Evolutionary conservation across 2,113 vertebrate species (phyloP).

Genomic region (Rhagologus leucostigma): DNA sequence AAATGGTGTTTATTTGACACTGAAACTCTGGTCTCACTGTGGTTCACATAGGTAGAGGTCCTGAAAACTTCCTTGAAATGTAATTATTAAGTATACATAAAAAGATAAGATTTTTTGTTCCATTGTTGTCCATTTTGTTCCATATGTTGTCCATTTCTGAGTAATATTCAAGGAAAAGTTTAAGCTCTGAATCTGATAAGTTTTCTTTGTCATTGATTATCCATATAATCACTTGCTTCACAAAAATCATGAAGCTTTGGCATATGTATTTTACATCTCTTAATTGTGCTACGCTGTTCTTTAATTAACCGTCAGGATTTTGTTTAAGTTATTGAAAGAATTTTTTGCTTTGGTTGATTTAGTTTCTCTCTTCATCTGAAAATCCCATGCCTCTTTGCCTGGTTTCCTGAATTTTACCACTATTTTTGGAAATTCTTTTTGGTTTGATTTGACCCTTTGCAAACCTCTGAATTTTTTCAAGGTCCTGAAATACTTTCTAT

Average conservation of each 20-base stretch:
- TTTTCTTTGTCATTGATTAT: not conserved
- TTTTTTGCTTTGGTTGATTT: not conserved
- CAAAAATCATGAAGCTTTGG: not conserved
- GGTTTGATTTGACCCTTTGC: fast-evolving
- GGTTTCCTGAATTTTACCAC: not conserved
- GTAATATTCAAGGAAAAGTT: not conserved
- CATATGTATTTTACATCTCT: not conserved
- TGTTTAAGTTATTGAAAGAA: not conserved
- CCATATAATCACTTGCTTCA: not conserved
- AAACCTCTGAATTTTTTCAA: not conserved
- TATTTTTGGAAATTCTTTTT: not conserved
- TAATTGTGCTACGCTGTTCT: not conserved
- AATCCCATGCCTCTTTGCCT: not conserved
- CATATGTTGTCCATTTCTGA: not conserved
- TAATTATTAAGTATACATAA: not conserved
- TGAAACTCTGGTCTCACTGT: not conserved
- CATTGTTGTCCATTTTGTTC: too few relatives aligned
- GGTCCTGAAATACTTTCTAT: not conserved
- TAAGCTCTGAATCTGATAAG: not conserved
- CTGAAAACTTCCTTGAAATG: not conserved
- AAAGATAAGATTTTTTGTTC: not conserved
- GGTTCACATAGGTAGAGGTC: not conserved
- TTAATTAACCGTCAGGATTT: not conserved
- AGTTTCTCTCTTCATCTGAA: not conserved
- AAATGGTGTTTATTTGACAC: not conserved